phyloP scores from a whole-genome alignment of 2,888 invertebrate genomes.

The Scelioninae gen. 2 region DNA sequence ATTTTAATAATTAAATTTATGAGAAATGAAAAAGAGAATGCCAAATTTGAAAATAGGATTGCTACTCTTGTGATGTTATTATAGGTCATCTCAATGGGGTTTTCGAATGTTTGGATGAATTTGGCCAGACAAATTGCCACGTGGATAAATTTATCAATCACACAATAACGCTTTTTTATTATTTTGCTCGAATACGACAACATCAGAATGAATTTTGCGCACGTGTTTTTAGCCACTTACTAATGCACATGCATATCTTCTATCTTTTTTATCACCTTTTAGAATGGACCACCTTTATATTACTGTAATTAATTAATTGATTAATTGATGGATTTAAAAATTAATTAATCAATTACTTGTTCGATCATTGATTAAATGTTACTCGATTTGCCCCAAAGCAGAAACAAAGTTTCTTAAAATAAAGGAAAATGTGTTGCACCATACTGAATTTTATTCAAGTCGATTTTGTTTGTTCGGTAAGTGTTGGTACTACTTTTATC shows the following conservation, averaged over 20 bases:
- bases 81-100: constrained; percentile 78
- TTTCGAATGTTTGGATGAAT: constrained; percentile 78
- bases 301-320: constrained; percentile 2
- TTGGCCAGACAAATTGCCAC: constrained; percentile 77
- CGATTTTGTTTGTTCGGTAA: too few species aligned
- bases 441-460: too few species aligned
- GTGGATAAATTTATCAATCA: constrained; percentile 56
- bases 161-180: constrained; percentile 53
- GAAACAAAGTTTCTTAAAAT: too few species aligned
- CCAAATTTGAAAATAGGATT: not conserved
- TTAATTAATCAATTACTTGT: too few species aligned
- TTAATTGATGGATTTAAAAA: too few species aligned
- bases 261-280: constrained; percentile 17
- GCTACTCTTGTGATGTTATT: constrained; percentile 45
- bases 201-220: constrained; percentile 40
- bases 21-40: not conserved
- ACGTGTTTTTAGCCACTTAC: constrained; percentile 37
- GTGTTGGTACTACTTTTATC: too few species aligned
- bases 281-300: not conserved
- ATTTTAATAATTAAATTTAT: too few species aligned
- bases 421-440: too few species aligned
- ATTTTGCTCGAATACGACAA: constrained; percentile 46
- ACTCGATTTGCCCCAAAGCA: too few species aligned
- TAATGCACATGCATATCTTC: constrained; percentile 34
- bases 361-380: too few species aligned